Evolutionary conservation across 2,888 invertebrate species (phyloP).

Genomic region (Eupsilia transversa): DNA sequence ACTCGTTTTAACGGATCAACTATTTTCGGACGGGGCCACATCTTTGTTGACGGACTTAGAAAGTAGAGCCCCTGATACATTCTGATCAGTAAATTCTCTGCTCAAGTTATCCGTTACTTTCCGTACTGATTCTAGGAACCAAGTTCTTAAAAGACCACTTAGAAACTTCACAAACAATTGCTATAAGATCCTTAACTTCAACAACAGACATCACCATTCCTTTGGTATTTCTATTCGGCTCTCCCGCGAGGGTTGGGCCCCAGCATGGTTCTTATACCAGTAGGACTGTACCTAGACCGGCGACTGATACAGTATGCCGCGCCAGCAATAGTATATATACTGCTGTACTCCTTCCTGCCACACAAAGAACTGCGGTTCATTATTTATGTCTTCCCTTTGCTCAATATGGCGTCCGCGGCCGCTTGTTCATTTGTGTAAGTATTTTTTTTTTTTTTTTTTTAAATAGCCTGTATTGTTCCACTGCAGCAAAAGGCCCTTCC

Average conservation of each 20-base stretch:
- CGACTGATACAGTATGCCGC: constrained; percentile 93
- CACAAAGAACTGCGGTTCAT: constrained; percentile 99
- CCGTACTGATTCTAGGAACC: not conserved
- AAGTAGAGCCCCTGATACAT: too few relatives aligned
- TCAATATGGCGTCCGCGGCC: constrained; percentile 97
- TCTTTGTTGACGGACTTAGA: too few relatives aligned
- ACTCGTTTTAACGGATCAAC: too few relatives aligned
- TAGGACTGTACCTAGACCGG: constrained; percentile 94
- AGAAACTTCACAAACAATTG: not conserved
- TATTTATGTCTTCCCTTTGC: constrained; percentile 98
- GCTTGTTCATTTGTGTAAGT: constrained; percentile 97
- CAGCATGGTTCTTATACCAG: constrained; percentile 94
- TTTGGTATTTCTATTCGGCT: constrained; percentile 99
- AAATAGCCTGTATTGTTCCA: too few relatives aligned
- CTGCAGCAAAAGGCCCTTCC: too few relatives aligned
- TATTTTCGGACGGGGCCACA: too few relatives aligned
- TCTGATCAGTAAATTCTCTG: not conserved
- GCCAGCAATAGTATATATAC: constrained; percentile 94
- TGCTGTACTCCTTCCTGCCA: constrained; percentile 98
- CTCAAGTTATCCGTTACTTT: not conserved
- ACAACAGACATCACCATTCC: constrained; percentile 96
- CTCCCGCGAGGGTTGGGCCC: constrained; percentile 97
- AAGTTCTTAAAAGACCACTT: not conserved
- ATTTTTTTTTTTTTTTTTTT: too few relatives aligned
- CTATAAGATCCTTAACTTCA: constrained; percentile 60